phyloP scores from a whole-genome alignment of 2,113 vertebrate species.

The Triplophysa dalaica region DNA sequence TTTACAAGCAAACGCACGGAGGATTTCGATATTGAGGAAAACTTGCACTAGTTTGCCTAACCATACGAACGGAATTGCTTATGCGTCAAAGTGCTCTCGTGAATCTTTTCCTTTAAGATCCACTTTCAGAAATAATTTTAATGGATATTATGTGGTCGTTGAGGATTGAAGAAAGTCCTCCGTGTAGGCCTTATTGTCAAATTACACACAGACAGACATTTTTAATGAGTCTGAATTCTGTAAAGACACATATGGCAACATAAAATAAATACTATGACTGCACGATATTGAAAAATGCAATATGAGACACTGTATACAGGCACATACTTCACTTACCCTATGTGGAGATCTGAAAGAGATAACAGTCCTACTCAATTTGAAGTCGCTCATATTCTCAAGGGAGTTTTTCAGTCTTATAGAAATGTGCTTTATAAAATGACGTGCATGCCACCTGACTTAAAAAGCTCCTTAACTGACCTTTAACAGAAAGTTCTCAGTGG shows the following conservation, averaged over 20 bases:
- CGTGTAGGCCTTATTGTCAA: too few species aligned
- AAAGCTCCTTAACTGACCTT: slow-evolving; percentile 36
- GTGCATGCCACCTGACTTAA: slow-evolving; percentile 3
- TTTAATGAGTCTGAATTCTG: neutral
- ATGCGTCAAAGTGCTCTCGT: too few species aligned
- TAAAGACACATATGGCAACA: slow-evolving; percentile 23
- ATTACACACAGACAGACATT: too few species aligned
- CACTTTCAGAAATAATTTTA: slow-evolving; percentile 34
- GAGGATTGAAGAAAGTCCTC: slow-evolving; percentile 23
- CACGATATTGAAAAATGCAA: too few species aligned
- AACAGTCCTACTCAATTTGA: slow-evolving; percentile 13
- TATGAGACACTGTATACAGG: neutral
- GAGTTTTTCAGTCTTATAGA: slow-evolving; percentile 29
- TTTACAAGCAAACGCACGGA: too few species aligned
- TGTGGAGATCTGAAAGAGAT: slow-evolving; percentile 40
- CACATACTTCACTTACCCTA: slow-evolving; percentile 32
- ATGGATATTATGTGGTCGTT: slow-evolving; percentile 1
- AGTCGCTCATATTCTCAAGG: slow-evolving; percentile 18
- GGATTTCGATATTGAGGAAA: too few species aligned
- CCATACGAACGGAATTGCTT: too few species aligned
- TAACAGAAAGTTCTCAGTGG: neutral
- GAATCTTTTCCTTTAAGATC: slow-evolving; percentile 3
- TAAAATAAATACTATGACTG: slow-evolving; percentile 17
- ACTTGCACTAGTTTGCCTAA: too few species aligned
- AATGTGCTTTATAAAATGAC: slow-evolving; percentile 26